Conservation (phyloP, 2,113 vertebrate species). For the Ranitomeya variabilis region DNA sequence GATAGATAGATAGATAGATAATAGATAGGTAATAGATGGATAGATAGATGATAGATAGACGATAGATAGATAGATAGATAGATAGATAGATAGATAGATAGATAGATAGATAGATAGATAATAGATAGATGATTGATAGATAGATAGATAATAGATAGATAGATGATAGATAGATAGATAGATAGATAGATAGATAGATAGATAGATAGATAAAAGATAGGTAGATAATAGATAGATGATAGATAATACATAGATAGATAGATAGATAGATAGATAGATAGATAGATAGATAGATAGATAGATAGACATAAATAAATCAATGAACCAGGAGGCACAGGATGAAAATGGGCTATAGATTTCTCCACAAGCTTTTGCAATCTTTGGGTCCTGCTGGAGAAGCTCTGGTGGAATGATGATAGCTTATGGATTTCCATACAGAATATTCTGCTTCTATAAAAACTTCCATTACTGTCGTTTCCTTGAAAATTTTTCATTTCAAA, state of each 20-base stretch:
- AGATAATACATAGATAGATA: background rate
- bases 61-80: background rate
- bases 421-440: background rate
- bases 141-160: background rate
- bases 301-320: background rate
- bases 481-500: background rate
- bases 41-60: background rate
- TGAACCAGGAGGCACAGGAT: too few relatives aligned
- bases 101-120: constrained; percentile 5
- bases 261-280: constrained; percentile 1
- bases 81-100: constrained; percentile 3
- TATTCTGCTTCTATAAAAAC: background rate
- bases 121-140: background rate
- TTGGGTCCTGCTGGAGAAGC: background rate
- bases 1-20: background rate
- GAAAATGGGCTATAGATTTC: background rate
- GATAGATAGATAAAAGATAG: background rate
- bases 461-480: background rate
- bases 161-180: constrained; percentile 16
- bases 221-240: background rate
- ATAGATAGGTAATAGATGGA: background rate
- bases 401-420: background rate
- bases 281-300: constrained; percentile 13
- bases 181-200: constrained; percentile 17
- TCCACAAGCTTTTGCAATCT: background rate